These are phyloP conservation scores for Pammene aurita DNA, from an alignment of 2,888 invertebrate species.

Conservation along the genomic window DNA sequence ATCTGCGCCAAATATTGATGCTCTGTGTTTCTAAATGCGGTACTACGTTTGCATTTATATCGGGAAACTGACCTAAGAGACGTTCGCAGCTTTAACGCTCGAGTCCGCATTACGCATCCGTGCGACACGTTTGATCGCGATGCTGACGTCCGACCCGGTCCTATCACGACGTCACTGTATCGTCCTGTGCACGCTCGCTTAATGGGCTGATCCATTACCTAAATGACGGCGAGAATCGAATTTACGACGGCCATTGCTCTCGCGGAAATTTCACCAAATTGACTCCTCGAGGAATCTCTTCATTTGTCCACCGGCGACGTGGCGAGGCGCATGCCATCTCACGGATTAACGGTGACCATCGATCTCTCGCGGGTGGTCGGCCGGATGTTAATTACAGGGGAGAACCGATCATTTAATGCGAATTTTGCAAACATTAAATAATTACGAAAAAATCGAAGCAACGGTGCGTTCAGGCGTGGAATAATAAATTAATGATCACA, in stretches of 20 bases:
- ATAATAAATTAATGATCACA: constrained; percentile 73
- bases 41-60: constrained; percentile 12
- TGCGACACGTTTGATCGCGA: constrained; percentile 20
- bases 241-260: constrained; percentile 65
- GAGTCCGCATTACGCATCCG: constrained; percentile 9
- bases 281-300: constrained; percentile 62
- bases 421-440: constrained; percentile 79
- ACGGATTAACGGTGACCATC: constrained; percentile 70
- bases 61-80: constrained; percentile 7
- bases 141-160: constrained; percentile 26
- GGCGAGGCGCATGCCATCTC: constrained; percentile 69
- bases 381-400: constrained; percentile 77
- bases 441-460: constrained; percentile 71
- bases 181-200: constrained; percentile 47
- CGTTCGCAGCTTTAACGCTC: neutral
- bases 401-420: constrained; percentile 76
- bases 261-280: constrained; percentile 63
- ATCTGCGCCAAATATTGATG: constrained; percentile 26
- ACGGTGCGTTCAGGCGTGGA: constrained; percentile 71
- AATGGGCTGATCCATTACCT: constrained; percentile 64
- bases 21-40: constrained; percentile 23
- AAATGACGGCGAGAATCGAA: constrained; percentile 68
- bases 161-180: constrained; percentile 36
- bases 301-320: constrained; percentile 68
- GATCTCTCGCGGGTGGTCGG: constrained; percentile 74